Base-by-base conservation (phyloP, 2,797 vertebrate genomes). In the Enteromius treurensis region DNA sequence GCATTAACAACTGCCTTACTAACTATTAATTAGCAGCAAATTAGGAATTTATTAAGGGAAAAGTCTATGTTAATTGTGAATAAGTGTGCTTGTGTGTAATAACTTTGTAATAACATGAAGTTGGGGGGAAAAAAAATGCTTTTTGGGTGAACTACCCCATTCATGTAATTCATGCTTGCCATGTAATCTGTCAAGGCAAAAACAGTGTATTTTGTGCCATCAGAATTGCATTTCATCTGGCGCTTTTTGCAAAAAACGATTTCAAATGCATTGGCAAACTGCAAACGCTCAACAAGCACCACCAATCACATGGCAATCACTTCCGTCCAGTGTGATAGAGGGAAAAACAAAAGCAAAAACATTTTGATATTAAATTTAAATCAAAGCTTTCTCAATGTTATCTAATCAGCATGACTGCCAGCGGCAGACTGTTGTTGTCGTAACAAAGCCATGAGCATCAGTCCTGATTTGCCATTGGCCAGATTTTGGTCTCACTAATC, bases 341-440 rank as follows among this genome's bases (percentile, higher is more conserved):
- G 11, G n/a, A 47, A 67, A 17, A 79, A 65, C 34, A 70, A 29
- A 71, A 55, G 26, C 47, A 60, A 70, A 83, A 67, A 17, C 11
- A 85, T 77, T 40, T 68, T 87, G 84, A 77, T 77, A 79, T 80
- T 70, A 42, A 75, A 82, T 87, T 77, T 81, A 85, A 88, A 90
- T 87, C 67, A 83, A 85, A 45, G 76, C 70, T 34, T 53, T 53
- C 74, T 60, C 23, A 55, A 58, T 82, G 32, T 80, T 85, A 71
- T 65, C 76, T 85, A 87, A 81, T 90, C 87, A 86, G 77, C 64
- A 69, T 78, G 81, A 80, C 84, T 83, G 80, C 68, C 23, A 73
- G 49, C 60, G 32, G 60, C 14, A 7, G 26, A 64, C 74, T 87
- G 6, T 58, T 75, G 34, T 17, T 17, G 76, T 86, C 53, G 55